Evolutionary conservation across 2,797 vertebrate species (phyloP).

Genomic region (Hoplostethus mediterraneus): DNA sequence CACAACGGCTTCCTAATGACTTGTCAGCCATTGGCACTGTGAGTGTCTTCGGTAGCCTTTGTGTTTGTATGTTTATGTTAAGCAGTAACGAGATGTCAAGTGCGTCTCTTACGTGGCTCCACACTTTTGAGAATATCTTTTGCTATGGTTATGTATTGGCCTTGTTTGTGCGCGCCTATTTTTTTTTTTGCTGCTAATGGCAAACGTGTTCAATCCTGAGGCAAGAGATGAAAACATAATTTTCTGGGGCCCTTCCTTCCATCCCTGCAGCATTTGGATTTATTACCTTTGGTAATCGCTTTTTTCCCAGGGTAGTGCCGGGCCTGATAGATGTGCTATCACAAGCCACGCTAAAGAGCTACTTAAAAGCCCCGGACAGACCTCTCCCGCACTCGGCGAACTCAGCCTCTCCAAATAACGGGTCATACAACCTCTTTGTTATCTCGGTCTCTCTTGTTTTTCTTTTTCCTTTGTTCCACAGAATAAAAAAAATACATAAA

Average conservation of each 20-base stretch:
- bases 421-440: not conserved
- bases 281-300: slow-evolving; percentile 1
- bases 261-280: slow-evolving; percentile 3
- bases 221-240: slow-evolving; percentile 39
- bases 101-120: too few species aligned
- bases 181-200: not conserved
- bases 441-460: not conserved
- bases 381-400: not conserved
- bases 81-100: too few species aligned
- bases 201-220: slow-evolving; percentile 11
- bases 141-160: not conserved
- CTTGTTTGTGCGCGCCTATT: not conserved
- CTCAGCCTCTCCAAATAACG: not conserved
- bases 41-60: not conserved
- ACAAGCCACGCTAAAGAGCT: slow-evolving; percentile 40
- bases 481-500: not conserved
- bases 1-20: too few species aligned
- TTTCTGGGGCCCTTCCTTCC: slow-evolving; percentile 26
- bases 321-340: slow-evolving; percentile 45
- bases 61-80: not conserved
- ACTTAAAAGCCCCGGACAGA: slow-evolving; percentile 33
- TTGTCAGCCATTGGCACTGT: not conserved
- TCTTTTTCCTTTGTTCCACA: not conserved
- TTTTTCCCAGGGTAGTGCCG: slow-evolving; percentile 24
- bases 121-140: too few species aligned